Evolutionary conservation across 2,113 vertebrate genomes (phyloP).

Genomic region (Vombatus ursinus): DNA sequence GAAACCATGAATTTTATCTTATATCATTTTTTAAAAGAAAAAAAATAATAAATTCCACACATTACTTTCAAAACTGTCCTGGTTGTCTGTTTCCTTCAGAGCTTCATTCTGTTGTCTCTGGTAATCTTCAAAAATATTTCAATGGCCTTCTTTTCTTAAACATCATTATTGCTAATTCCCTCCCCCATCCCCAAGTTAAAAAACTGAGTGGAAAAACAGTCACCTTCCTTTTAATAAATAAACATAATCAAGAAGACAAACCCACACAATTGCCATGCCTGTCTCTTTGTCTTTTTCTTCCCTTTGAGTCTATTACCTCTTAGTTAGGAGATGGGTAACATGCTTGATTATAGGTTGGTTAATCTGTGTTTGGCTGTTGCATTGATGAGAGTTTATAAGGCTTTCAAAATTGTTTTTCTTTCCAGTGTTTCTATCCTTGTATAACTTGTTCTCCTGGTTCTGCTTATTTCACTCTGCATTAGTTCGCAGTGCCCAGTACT

Average conservation of each 20-base stretch:
- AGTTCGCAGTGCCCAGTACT: neutral
- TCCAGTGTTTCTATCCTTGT: neutral
- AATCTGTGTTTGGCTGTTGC: neutral
- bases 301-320: neutral
- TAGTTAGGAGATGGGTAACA: neutral
- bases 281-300: neutral
- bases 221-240: neutral
- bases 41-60: neutral
- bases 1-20: neutral
- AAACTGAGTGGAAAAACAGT: neutral
- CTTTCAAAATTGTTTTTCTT: neutral
- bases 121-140: neutral
- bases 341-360: neutral
- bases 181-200: neutral
- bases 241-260: neutral
- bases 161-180: neutral
- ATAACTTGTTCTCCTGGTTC: neutral
- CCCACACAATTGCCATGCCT: neutral
- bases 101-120: neutral
- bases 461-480: neutral
- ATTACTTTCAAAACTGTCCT: neutral
- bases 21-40: neutral
- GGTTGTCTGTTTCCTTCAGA: neutral
- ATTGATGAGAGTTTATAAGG: neutral
- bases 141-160: neutral